Conservation (phyloP, 2,888 invertebrate genomes). For the Chrysotoxum bicinctum region DNA sequence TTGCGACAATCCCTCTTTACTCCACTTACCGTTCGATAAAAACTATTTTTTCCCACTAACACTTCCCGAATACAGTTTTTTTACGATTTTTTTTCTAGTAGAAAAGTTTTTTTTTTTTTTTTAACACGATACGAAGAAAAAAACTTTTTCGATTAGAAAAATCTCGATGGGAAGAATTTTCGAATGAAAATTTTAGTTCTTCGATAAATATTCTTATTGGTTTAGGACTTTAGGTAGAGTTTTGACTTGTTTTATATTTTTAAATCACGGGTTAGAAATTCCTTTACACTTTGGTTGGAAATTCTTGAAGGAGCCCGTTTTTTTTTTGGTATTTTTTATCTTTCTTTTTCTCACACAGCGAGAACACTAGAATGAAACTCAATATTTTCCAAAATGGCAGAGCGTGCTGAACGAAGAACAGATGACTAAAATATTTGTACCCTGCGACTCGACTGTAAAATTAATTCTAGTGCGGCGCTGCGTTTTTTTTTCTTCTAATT, state of each 20-base stretch:
- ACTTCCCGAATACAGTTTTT: slow-evolving; percentile 50
- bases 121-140: slow-evolving; percentile 43
- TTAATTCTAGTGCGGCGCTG: slow-evolving; percentile 38
- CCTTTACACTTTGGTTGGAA: slow-evolving; percentile 50
- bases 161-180: slow-evolving; percentile 29
- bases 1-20: slow-evolving; percentile 32
- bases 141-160: slow-evolving; percentile 28
- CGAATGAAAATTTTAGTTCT: slow-evolving; percentile 17
- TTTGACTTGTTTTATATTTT: background rate
- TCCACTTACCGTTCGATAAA: slow-evolving; percentile 66
- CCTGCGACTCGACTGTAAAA: background rate
- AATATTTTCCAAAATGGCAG: slow-evolving; percentile 73
- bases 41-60: slow-evolving; percentile 29
- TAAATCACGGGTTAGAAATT: slow-evolving; percentile 50
- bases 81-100: background rate
- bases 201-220: background rate
- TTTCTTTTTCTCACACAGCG: slow-evolving; percentile 61
- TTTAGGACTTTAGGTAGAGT: slow-evolving; percentile 1
- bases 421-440: slow-evolving; percentile 62
- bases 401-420: slow-evolving; percentile 66
- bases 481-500: background rate
- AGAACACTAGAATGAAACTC: slow-evolving; percentile 62
- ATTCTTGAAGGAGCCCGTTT: slow-evolving; percentile 39
- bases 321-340: slow-evolving; percentile 22
- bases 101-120: slow-evolving; percentile 25